A percentile compares a stretch with the other conserved stretches of the same genome.
phyloP scores from a whole-genome alignment of 2,797 vertebrate species.

The Malacoraja senta region DNA sequence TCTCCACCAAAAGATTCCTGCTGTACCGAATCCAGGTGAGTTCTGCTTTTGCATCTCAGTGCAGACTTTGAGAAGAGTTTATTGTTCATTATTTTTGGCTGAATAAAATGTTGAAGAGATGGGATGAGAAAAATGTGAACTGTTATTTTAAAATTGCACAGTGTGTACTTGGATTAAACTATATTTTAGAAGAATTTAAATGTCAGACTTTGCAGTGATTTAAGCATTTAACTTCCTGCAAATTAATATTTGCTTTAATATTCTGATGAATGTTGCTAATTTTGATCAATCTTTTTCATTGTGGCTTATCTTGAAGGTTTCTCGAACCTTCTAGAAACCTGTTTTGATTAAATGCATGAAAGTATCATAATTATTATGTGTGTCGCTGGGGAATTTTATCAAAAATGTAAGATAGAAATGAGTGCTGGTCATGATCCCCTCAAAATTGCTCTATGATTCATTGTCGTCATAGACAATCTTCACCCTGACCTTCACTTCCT shows the following conservation, averaged over 20 bases:
- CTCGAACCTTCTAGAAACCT: background rate
- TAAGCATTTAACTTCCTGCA: background rate
- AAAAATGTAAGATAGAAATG: too few species aligned
- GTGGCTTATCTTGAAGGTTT: background rate
- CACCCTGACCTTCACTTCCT: too few species aligned
- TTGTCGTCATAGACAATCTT: too few species aligned
- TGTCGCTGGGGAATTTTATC: background rate
- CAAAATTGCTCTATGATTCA: too few species aligned
- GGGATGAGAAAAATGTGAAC: too few species aligned
- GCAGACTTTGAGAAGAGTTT: background rate
- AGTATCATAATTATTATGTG: background rate
- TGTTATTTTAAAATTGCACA: background rate
- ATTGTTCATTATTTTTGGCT: background rate
- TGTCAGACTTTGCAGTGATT: background rate
- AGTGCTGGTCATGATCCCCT: too few species aligned
- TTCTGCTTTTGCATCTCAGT: background rate
- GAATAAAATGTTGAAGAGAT: too few species aligned
- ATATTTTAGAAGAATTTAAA: background rate
- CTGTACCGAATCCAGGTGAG: slow-evolving; percentile 64
- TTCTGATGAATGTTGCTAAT: background rate
- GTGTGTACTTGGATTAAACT: background rate
- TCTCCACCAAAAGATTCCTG: slow-evolving; percentile 50
- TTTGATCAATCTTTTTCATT: background rate
- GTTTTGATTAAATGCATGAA: background rate
- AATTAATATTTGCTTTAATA: background rate